A percentile compares a stretch with the other conserved stretches of the same genome.
These are phyloP conservation scores for Zootermopsis nevadensis DNA, from an alignment of 2,888 invertebrate species.

Conservation along the genomic window DNA sequence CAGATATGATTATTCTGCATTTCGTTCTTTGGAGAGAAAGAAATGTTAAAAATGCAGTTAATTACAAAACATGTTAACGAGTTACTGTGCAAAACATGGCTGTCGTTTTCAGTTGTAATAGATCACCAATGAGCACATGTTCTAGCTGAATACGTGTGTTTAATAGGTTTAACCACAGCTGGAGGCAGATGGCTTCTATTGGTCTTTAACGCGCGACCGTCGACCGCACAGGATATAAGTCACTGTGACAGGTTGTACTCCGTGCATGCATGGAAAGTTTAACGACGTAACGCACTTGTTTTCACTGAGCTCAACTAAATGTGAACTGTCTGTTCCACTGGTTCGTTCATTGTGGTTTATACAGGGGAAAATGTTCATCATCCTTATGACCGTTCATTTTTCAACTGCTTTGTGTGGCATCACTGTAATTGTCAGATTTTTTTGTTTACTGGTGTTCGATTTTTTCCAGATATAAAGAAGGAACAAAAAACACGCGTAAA, in stretches of 20 bases:
- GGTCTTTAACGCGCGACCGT: conserved; percentile 20
- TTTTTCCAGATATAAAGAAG: no score
- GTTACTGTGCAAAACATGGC: not conserved
- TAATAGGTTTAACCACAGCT: conserved; percentile 6
- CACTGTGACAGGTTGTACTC: conserved; percentile 34
- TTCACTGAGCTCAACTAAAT: not conserved
- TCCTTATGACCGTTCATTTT: not conserved
- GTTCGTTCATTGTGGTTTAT: not conserved
- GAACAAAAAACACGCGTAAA: no score
- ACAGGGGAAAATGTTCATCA: conserved; percentile 1
- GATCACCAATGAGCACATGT: conserved; percentile 15
- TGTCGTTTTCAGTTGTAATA: conserved; percentile 5
- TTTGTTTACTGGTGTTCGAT: no score
- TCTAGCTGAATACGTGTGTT: conserved; percentile 27
- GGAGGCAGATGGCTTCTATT: conserved; percentile 26
- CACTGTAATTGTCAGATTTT: no score
- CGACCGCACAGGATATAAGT: conserved; percentile 23
- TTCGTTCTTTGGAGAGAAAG: not conserved
- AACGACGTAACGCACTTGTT: conserved; percentile 22
- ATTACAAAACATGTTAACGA: not conserved
- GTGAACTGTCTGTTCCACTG: not conserved
- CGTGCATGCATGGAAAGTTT: not conserved
- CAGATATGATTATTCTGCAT: no score
- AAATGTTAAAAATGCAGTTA: not conserved
- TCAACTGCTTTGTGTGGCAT: not conserved